A percentile compares a stretch with the other conserved stretches of the same genome.
Conservation (phyloP, 2,888 invertebrate species). For the Leucania comma region DNA sequence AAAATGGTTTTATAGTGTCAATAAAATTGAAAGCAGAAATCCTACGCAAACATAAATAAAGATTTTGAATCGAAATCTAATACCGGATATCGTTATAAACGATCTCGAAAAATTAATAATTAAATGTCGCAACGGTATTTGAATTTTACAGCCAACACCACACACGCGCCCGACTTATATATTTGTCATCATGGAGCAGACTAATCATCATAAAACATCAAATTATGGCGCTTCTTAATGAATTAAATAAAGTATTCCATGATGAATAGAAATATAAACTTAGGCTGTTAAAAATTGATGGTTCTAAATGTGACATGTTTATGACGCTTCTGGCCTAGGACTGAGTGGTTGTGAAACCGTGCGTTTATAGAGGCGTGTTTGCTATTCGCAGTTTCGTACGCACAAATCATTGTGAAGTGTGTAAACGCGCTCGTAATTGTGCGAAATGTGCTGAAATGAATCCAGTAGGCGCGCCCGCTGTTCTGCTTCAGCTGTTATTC, state of each 20-base stretch:
- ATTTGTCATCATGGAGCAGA: conserved; percentile 68
- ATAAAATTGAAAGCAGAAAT: conserved; percentile 76
- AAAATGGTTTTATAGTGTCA: conserved; percentile 68
- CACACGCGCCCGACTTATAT: conserved; percentile 59
- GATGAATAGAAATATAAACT: conserved; percentile 61
- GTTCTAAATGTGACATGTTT: conserved; percentile 65
- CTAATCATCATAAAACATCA: conserved; percentile 71
- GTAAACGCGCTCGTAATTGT: conserved; percentile 67
- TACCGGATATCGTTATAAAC: conserved; percentile 73
- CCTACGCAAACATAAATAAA: conserved; percentile 70
- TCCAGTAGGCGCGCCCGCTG: conserved; percentile 62
- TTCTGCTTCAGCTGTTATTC: conserved; percentile 64
- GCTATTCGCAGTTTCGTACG: conserved; percentile 40
- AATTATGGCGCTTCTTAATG: conserved; percentile 65
- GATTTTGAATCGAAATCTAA: conserved; percentile 64
- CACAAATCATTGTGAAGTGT: conserved; percentile 65
- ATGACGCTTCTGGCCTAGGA: conserved; percentile 61
- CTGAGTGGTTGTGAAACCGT: conserved; percentile 53
- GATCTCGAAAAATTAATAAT: conserved; percentile 71
- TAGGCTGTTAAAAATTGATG: conserved; percentile 56
- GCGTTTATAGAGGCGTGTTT: conserved; percentile 49
- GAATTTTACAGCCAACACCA: conserved; percentile 65
- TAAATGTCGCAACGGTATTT: conserved; percentile 63
- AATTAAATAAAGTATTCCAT: conserved; percentile 61
- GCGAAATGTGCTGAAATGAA: conserved; percentile 64